phyloP scores from a whole-genome alignment of 1,140 invertebrate genomes.

The Zaprionus kolodkinae region DNA sequence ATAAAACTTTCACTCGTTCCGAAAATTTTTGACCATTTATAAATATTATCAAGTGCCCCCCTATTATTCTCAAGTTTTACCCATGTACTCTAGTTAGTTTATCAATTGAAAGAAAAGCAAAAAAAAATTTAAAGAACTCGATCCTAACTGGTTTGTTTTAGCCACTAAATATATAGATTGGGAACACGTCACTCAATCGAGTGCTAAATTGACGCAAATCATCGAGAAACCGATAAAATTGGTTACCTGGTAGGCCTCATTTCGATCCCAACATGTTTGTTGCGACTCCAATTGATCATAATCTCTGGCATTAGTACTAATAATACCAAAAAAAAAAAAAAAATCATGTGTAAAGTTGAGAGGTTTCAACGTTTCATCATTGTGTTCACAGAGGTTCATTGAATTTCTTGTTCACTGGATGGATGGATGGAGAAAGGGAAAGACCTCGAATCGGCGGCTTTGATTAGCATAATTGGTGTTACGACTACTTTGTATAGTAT shows the following conservation, averaged over 20 bases:
- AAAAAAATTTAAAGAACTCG: not conserved
- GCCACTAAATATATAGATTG: conserved; percentile 14
- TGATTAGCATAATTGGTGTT: conserved; percentile 79
- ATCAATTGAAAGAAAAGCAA: conserved; percentile 12
- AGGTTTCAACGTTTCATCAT: conserved; percentile 8
- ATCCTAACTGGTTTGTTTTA: conserved; percentile 1
- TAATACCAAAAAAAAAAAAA: conserved; percentile 20
- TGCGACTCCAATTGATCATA: conserved; percentile 9
- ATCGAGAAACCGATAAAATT: conserved; percentile 12
- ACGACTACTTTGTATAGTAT: conserved; percentile 23
- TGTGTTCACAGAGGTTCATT: conserved; percentile 62
- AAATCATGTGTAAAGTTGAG: conserved; percentile 34
- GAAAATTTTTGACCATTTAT: conserved; percentile 16
- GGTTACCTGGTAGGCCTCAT: conserved; percentile 1
- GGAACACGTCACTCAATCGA: conserved; percentile 25
- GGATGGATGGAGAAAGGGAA: conserved; percentile 61
- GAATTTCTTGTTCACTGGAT: conserved; percentile 52
- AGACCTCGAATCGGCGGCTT: conserved; percentile 53
- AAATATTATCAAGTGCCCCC: conserved; percentile 17
- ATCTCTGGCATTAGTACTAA: conserved; percentile 9
- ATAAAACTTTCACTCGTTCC: conserved; percentile 3
- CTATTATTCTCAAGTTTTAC: conserved; percentile 29
- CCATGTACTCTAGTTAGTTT: conserved; percentile 20
- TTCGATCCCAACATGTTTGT: conserved; percentile 5
- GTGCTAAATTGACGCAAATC: conserved; percentile 28